These are phyloP conservation scores for Zophobas atratus DNA, from an alignment of 1,140 invertebrate species.

Conservation along the genomic window DNA sequence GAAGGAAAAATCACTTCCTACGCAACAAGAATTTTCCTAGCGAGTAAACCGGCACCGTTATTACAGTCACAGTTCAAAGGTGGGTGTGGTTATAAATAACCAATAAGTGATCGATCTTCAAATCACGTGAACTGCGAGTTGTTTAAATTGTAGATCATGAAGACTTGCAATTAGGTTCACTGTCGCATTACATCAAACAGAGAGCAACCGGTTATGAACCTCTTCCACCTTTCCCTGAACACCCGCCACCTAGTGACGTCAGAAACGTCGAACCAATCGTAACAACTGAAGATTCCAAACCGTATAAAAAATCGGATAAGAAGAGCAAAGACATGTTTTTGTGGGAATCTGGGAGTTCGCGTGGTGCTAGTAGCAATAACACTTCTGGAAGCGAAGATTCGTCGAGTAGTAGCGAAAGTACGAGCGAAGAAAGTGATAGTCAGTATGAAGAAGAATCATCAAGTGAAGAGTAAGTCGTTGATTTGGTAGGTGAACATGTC, in stretches of 20 bases:
- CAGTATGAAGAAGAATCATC: constrained; percentile 30
- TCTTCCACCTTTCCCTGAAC: constrained; percentile 88
- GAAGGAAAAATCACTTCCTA: constrained; percentile 75
- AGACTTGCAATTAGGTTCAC: constrained; percentile 93
- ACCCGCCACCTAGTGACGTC: constrained; percentile 83
- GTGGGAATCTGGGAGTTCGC: constrained; percentile 59
- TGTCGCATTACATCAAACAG: constrained; percentile 95
- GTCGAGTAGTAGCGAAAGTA: constrained; percentile 63
- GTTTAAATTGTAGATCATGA: constrained; percentile 76
- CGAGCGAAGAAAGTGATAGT: constrained; percentile 48
- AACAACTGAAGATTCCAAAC: constrained; percentile 55
- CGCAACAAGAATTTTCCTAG: constrained; percentile 90
- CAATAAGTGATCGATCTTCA: no score
- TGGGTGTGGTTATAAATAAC: constrained; percentile 59
- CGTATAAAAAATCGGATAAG: constrained; percentile 56
- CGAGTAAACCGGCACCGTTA: constrained; percentile 91
- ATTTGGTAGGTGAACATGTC: not conserved
- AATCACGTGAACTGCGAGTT: no score
- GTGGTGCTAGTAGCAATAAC: constrained; percentile 48
- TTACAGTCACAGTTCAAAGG: constrained; percentile 78
- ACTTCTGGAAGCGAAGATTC: constrained; percentile 60
- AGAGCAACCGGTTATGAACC: constrained; percentile 90
- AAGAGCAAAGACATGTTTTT: constrained; percentile 59
- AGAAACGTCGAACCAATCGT: constrained; percentile 80
- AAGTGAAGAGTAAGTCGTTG: constrained; percentile 18